phyloP scores from a whole-genome alignment of 1,140 invertebrate genomes.

The Tribolium madens region DNA sequence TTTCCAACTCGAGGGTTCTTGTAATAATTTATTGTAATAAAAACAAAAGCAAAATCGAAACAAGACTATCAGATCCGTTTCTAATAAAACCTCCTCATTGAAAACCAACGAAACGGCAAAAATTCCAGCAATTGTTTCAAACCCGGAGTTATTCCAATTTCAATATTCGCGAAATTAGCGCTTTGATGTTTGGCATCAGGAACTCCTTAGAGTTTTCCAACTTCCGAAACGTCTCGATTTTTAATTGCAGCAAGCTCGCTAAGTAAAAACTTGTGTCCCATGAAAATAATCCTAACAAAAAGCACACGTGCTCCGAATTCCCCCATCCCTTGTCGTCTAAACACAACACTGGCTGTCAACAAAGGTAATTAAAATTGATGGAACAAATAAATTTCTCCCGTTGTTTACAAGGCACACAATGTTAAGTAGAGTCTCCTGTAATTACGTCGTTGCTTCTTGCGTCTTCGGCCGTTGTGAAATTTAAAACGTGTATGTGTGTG shows the following conservation, averaged over 20 bases:
- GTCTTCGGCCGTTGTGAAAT: conserved; percentile 23
- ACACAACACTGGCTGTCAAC: conserved; percentile 6
- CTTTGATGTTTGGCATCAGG: conserved; percentile 18
- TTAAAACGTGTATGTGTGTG: background rate
- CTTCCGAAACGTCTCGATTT: background rate
- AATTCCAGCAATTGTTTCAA: conserved; percentile 18
- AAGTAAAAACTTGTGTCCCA: conserved; percentile 17
- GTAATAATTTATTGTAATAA: background rate
- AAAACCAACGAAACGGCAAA: conserved; percentile 7
- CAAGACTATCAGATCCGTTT: background rate
- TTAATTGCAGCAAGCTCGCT: background rate
- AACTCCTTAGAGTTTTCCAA: background rate
- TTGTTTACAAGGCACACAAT: conserved; percentile 31
- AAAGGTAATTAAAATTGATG: conserved; percentile 23
- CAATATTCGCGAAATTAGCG: conserved; percentile 25
- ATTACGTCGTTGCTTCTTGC: conserved; percentile 22
- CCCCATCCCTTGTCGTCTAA: background rate
- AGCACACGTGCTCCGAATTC: conserved; percentile 15
- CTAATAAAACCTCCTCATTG: background rate
- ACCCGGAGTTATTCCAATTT: conserved; percentile 23
- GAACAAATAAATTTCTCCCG: conserved; percentile 17
- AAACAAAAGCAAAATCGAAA: background rate
- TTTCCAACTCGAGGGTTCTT: background rate
- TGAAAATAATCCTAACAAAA: conserved; percentile 12
- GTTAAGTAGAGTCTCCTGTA: conserved; percentile 18